These are phyloP conservation scores for Typhlichthys eigenmanni DNA, from an alignment of 2,797 vertebrate genomes.

Conservation along the genomic window DNA sequence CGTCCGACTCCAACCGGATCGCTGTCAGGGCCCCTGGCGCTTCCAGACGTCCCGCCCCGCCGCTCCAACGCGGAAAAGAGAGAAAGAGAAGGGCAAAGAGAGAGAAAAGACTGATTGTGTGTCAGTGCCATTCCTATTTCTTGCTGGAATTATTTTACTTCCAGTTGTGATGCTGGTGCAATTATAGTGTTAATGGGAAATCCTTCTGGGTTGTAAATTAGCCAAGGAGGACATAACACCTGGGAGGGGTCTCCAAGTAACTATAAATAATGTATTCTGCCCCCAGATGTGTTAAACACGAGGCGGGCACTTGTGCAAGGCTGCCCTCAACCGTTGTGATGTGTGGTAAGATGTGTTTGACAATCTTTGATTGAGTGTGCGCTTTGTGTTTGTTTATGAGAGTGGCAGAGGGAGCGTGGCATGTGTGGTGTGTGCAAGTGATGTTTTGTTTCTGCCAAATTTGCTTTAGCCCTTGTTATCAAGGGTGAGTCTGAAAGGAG, in stretches of 20 bases:
- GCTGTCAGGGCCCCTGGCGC: conserved; percentile 66
- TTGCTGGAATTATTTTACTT: conserved; percentile 41
- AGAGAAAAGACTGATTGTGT: conserved; percentile 57
- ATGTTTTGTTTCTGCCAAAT: conserved; percentile 53
- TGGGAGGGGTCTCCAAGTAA: conserved; percentile 13
- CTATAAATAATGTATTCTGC: conserved; percentile 35
- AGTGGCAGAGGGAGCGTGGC: conserved; percentile 9
- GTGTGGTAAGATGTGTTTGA: conserved; percentile 1
- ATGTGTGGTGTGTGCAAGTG: conserved; percentile 13
- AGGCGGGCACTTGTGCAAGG: conserved; percentile 35
- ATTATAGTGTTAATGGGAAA: conserved; percentile 28
- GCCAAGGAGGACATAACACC: conserved; percentile 36
- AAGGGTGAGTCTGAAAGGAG: conserved; percentile 57
- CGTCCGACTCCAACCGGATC: conserved; percentile 68
- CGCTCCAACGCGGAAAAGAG: conserved; percentile 33
- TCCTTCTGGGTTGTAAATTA: conserved; percentile 38
- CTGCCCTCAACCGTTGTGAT: conserved; percentile 21
- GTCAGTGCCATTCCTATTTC: conserved; percentile 55
- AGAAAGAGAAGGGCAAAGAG: conserved; percentile 28
- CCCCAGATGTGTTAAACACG: conserved; percentile 34
- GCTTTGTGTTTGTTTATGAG: conserved; percentile 22
- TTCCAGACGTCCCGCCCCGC: conserved; percentile 56
- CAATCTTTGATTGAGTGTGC: conserved; percentile 11
- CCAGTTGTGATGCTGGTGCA: conserved; percentile 12
- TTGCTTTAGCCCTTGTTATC: conserved; percentile 58